These are phyloP conservation scores for Penaeus chinensis DNA, from an alignment of 1,140 invertebrate genomes.

Conservation along the genomic window DNA sequence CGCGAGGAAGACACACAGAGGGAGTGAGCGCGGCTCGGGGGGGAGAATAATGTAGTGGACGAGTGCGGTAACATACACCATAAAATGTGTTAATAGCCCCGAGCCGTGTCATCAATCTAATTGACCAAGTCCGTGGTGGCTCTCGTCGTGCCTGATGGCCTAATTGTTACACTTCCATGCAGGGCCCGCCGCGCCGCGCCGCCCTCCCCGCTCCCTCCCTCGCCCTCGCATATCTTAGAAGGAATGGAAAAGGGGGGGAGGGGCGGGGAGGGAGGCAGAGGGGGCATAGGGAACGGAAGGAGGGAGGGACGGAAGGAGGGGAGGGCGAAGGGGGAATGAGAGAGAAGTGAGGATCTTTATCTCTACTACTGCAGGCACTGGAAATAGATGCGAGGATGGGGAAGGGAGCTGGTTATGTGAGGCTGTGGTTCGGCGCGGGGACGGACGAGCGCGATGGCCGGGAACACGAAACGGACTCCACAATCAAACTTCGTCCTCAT, in stretches of 20 bases:
- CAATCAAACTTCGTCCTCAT: too few species aligned
- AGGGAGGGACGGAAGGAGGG: not conserved
- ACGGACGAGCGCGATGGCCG: too few species aligned
- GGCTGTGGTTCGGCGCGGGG: too few species aligned
- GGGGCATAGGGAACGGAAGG: not conserved
- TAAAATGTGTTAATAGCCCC: conserved; percentile 45
- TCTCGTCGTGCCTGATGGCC: not conserved
- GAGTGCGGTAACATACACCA: conserved; percentile 11
- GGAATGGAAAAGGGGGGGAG: not conserved
- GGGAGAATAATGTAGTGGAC: conserved; percentile 13
- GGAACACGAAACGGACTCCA: too few species aligned
- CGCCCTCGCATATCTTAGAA: not conserved
- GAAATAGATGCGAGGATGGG: too few species aligned
- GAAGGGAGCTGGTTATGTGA: too few species aligned
- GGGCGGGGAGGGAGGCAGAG: conserved; percentile 1
- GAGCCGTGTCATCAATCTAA: conserved; percentile 35
- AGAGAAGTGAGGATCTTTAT: too few species aligned
- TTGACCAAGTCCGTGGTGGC: conserved; percentile 27
- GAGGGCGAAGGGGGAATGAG: not conserved
- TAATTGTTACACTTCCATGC: conserved; percentile 4
- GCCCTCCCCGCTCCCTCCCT: not conserved
- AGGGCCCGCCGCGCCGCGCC: not conserved
- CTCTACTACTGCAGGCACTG: too few species aligned
- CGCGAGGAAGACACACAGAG: not conserved
- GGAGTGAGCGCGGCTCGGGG: not conserved